phyloP scores from a whole-genome alignment of 2,113 vertebrate genomes.

The Osmerus mordax region DNA sequence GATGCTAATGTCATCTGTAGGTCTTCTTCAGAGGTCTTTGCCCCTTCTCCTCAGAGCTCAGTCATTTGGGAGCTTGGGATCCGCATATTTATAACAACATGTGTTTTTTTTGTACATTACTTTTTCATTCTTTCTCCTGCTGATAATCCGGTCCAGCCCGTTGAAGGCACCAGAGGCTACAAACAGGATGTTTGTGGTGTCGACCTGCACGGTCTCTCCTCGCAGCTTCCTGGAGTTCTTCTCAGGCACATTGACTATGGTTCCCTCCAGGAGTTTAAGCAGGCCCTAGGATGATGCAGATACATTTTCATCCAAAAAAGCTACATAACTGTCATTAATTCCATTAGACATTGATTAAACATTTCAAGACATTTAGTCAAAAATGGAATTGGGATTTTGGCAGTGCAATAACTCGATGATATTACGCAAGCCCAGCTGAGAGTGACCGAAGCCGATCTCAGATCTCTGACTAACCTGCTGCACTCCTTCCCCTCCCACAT shows the following conservation, averaged over 20 bases:
- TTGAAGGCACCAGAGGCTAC: slow-evolving; percentile 89
- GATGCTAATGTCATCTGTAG: background rate
- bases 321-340: too few relatives aligned
- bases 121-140: slow-evolving; percentile 89
- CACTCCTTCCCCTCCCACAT: slow-evolving; percentile 89
- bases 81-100: background rate
- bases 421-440: too few relatives aligned
- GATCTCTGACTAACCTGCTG: slow-evolving; percentile 76
- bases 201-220: slow-evolving; percentile 87
- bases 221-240: slow-evolving; percentile 86
- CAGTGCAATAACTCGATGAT: background rate
- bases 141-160: slow-evolving; percentile 88
- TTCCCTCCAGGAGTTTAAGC: slow-evolving; percentile 85
- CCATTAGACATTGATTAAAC: background rate
- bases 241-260: slow-evolving; percentile 86
- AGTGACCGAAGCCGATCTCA: too few relatives aligned
- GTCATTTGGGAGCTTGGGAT: background rate
- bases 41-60: background rate
- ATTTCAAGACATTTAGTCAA: background rate
- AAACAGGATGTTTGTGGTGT: slow-evolving; percentile 88
- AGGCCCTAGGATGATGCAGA: slow-evolving; percentile 70
- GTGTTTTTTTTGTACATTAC: slow-evolving; percentile 47
- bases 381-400: background rate
- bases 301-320: too few relatives aligned
- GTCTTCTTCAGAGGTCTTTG: background rate